A percentile compares a stretch with the other conserved stretches of the same genome.
Conservation (phyloP, 2,888 invertebrate genomes). For the Drosophila quinaria region DNA sequence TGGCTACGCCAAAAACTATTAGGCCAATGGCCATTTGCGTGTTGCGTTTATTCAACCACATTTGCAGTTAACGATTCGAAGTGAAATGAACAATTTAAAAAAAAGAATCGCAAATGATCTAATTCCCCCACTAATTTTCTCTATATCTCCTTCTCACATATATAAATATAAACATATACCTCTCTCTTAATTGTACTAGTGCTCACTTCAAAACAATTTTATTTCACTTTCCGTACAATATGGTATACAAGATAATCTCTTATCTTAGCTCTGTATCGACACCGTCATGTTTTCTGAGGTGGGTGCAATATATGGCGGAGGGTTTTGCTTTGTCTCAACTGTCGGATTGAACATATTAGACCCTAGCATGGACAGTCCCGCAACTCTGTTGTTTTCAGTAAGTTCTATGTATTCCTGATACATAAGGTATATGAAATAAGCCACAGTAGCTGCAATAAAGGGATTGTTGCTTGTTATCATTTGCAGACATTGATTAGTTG, state of each 20-base stretch:
- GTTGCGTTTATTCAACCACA: slow-evolving; percentile 26
- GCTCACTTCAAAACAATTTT: neutral
- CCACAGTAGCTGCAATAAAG: slow-evolving; percentile 8
- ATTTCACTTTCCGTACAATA: neutral
- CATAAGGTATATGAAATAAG: slow-evolving; percentile 1
- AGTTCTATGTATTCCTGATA: slow-evolving; percentile 24
- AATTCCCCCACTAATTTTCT: neutral
- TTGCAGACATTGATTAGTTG: neutral
- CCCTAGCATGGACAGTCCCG: neutral
- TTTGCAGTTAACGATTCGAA: slow-evolving; percentile 8
- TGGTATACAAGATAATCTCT: slow-evolving; percentile 1
- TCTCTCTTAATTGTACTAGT: neutral
- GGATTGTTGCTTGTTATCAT: neutral
- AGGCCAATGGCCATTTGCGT: slow-evolving; percentile 39
- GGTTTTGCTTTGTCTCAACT: slow-evolving; percentile 25
- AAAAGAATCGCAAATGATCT: neutral
- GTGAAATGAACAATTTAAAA: too few relatives aligned
- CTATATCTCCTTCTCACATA: neutral
- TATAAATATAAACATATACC: too few relatives aligned
- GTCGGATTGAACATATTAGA: neutral
- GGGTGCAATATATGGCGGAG: slow-evolving; percentile 24
- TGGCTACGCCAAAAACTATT: slow-evolving; percentile 15
- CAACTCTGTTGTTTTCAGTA: neutral
- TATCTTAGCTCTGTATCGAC: slow-evolving; percentile 1
- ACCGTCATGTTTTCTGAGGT: slow-evolving; percentile 9